Base-by-base conservation (phyloP, 2,888 invertebrate genomes). In the Craniophora ligustri region DNA sequence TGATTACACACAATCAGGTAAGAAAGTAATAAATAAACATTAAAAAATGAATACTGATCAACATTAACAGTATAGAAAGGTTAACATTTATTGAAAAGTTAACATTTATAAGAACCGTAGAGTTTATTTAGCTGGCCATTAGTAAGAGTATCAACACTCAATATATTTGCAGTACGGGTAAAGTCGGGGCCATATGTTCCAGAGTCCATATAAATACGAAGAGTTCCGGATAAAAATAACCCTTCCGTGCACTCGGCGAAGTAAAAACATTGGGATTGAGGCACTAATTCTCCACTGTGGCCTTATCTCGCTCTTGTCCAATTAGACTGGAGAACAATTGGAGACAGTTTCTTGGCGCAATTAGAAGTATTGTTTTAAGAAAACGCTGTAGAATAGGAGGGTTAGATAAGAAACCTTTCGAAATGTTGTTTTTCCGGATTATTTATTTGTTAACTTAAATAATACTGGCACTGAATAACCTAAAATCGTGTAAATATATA, bases 261-360 rank as follows among this genome's bases (percentile, higher is more conserved):
- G 40, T 38, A 62, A 62, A 59, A 56, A 40, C 38, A 57, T 21
- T 35, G 30, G 41, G 14, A 39, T 51, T 42, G 48, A 40, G 40
- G 55, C 66, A 67, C 64, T 67, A 71, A 70, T 70, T 67, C 63
- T 48, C 26, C 18, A n/a, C 44, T 40, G 31, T 7, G 26, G 44
- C 45, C 49, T 60, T 71, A 62, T 71, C 68, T 62, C 42, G 59
- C 63, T 50, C 66, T 57, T 50, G 72, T 69, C 63, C 67, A 76
- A 75, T 77, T 76, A 77, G 39, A 62, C 46, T 35, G 45, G 21
- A 53, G 44, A 50, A 60, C 50, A 67, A 60, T 64, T 64, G 53
- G 36, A 47, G 46, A 49, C 42, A 23, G 31, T 49, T 56, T 19
- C 49, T 58, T 36, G 32, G 18, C 35, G 42, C 46, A 59, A 66